Conservation (phyloP, 1,140 invertebrate genomes). For the Drosophila bocki region DNA sequence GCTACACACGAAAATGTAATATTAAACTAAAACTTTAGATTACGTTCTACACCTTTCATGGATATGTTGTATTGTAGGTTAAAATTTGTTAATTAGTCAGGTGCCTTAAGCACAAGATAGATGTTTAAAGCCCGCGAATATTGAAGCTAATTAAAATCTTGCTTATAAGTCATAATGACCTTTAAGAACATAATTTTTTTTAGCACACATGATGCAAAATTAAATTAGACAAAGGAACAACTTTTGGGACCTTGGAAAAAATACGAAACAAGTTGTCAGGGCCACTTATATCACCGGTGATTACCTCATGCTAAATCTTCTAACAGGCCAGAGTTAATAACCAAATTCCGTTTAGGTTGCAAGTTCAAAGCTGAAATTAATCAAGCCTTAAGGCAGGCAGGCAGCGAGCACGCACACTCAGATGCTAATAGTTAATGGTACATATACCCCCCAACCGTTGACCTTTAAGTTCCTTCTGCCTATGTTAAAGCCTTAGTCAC, state of each 20-base stretch:
- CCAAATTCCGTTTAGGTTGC: conserved; percentile 25
- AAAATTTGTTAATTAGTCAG: not conserved
- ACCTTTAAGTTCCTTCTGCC: conserved; percentile 45
- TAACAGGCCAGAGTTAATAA: conserved; percentile 34
- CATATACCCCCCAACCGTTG: conserved; percentile 20
- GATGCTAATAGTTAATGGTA: conserved; percentile 5
- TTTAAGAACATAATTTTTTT: not conserved
- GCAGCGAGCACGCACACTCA: conserved; percentile 6
- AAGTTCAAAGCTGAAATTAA: conserved; percentile 57
- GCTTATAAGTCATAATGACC: not conserved
- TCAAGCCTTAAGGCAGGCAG: conserved; percentile 9
- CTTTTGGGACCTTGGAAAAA: conserved; percentile 18
- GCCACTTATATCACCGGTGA: conserved; percentile 16
- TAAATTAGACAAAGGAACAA: conserved; percentile 26
- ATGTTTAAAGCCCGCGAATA: not conserved
- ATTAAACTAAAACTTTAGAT: not conserved
- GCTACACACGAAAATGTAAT: not conserved
- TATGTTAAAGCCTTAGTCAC: conserved; percentile 16
- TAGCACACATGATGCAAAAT: not conserved
- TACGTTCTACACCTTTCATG: not conserved
- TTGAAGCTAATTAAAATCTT: not conserved
- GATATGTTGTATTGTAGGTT: not conserved
- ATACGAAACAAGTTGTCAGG: conserved; percentile 19
- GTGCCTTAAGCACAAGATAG: not conserved
- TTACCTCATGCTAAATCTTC: conserved; percentile 54